Evolutionary conservation across 2,113 vertebrate genomes (phyloP), one percentile per base, ranked within the genome.

Genomic region (Cricetomys ansorgei): DNA sequence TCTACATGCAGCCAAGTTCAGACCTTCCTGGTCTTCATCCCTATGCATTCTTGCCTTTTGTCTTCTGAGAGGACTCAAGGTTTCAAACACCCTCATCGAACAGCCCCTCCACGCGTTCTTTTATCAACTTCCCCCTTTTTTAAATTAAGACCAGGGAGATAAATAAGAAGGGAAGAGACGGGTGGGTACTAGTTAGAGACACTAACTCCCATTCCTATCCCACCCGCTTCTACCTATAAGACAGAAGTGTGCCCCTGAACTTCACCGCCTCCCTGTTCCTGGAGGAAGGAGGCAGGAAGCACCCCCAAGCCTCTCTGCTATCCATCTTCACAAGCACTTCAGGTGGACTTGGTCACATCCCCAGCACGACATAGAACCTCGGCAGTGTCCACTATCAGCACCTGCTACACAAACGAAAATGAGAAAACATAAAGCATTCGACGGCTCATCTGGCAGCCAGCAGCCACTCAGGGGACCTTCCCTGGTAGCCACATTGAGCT

Each of bases 121-220:
- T 73, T 59, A 65, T 45, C 65, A 80, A 40, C 5, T 55, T 81
- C 53, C 37, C 91, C 6, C 64, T 79, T 75, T n/a, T 65, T 90
- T 62, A 81, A 86, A 72, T 53, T 57, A 86, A 93, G 27, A 65
- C 29, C 45, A 94, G 69, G 92, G 70, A 81, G 55, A 86, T 57
- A 62, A 31, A 34, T 67, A 57, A 94, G 40, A n/a, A 91, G 17
- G 4, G 13, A 87, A 21, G 53, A 90, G 19, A 87, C n/a, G n/a
- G n/a, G n/a, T 21, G 3, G 8, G 29, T 59, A 13, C 87, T 57
- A 6, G 6, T 9, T 37, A 29, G 37, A 89, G 1, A 37, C 7
- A 7, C 19, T 4, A 64, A 2, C 19, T 34, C 25, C 23, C 27
- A 25, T 45, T 75, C 27, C 43, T 89, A 81, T 75, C 12, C 62